Base-by-base conservation (phyloP, 2,888 invertebrate species). In the Lobophora halterata region DNA sequence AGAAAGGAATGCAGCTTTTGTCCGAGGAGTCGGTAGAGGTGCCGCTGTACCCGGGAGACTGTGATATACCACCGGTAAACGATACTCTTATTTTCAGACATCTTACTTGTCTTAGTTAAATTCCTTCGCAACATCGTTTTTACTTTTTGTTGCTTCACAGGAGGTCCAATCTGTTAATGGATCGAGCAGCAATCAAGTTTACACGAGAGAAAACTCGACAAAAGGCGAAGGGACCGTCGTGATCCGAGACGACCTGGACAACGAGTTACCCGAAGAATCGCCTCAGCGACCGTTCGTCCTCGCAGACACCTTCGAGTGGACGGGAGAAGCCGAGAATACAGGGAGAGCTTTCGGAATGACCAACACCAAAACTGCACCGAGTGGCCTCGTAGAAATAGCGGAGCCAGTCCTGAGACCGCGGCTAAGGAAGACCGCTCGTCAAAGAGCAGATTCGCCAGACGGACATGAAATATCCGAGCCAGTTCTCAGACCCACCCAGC, bases 31-130 rank as follows among this genome's bases (percentile, higher is more conserved):
- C 95, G 0, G 89, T 94, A 1, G 91, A 91, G 32, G 74, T 96
- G 46, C 92, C 93, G 1, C 88, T 97, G 1, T 91, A 92, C 58
- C 90, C 93, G 0, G 95, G 95, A 2, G 92, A 95, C 55, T 97
- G 96, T 65, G 90, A 91, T 66, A 78, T 93, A 47, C 91, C 91
- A 28, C 79, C 88, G 58, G 90, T 90, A 52, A n/a, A n/a, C n/a
- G n/a, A n/a, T n/a, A n/a, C n/a, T 27, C 16, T 33, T 35, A 17
- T 35, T 37, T 49, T 53, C 55, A 83, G 79, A n/a, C n/a, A n/a
- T n/a, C n/a, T n/a, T n/a, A n/a, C n/a, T n/a, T n/a, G n/a, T n/a
- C n/a, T n/a, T n/a, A n/a, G n/a, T n/a, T n/a, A n/a, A n/a, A n/a
- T n/a, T n/a, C n/a, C n/a, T n/a, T n/a, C n/a, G n/a, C n/a, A n/a